Conservation (phyloP, 2,797 vertebrate species). For the Rhinophrynus dorsalis region DNA sequence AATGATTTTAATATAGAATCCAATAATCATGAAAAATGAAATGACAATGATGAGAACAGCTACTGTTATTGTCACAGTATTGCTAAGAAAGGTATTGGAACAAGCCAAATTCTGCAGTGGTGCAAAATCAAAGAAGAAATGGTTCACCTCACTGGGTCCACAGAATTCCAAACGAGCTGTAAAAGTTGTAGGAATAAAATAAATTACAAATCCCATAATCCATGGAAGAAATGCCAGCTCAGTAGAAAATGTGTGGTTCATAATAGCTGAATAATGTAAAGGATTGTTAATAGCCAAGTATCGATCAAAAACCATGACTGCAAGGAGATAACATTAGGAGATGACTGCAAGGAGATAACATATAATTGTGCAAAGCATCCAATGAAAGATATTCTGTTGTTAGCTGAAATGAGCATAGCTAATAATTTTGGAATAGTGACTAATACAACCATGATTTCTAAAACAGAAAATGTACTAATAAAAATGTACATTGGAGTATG, state of each 20-base stretch:
- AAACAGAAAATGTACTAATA: background rate
- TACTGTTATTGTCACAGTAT: background rate
- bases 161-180: conserved; percentile 12
- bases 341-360: background rate
- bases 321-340: background rate
- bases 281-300: conserved; percentile 19
- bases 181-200: background rate
- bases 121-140: conserved; percentile 24
- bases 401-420: background rate
- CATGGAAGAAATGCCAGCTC: background rate
- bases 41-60: background rate
- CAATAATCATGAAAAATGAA: background rate
- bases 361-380: conserved; percentile 7
- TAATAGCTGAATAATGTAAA: conserved; percentile 13
- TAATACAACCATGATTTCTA: conserved; percentile 9
- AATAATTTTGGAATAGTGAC: conserved; percentile 7
- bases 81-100: background rate
- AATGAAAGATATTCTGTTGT: background rate
- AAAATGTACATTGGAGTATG: conserved; percentile 23
- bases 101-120: conserved; percentile 19
- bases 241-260: background rate
- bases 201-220: background rate
- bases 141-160: conserved; percentile 8
- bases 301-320: conserved; percentile 17
- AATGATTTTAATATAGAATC: conserved; percentile 11